These are phyloP conservation scores for Allolobophora icterica DNA, from an alignment of 2,888 invertebrate genomes.

Conservation along the genomic window DNA sequence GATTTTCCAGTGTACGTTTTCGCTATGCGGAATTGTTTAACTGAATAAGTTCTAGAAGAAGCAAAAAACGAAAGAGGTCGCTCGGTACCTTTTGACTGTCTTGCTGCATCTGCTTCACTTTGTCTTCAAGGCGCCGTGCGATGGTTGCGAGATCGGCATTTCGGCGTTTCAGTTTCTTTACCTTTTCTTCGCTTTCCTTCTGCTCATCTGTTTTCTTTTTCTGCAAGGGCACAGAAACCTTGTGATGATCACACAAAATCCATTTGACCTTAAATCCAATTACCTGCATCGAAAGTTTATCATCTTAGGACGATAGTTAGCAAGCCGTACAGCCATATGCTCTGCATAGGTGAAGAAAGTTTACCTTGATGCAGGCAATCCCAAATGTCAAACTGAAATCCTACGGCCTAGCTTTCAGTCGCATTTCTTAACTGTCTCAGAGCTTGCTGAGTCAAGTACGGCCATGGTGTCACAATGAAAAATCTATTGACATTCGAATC, in stretches of 20 bases:
- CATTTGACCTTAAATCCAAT: no score
- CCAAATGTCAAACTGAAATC: not conserved
- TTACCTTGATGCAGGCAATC: not conserved
- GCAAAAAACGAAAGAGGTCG: not conserved
- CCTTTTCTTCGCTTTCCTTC: constrained; percentile 63
- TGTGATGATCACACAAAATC: not conserved
- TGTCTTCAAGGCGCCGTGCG: constrained; percentile 65
- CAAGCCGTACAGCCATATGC: no score
- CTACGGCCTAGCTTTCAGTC: not conserved
- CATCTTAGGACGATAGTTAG: no score
- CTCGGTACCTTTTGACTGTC: not conserved
- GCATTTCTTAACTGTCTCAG: not conserved
- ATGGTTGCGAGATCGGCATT: constrained; percentile 66
- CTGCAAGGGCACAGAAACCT: constrained; percentile 38
- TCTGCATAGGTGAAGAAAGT: not conserved
- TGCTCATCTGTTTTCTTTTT: constrained; percentile 60
- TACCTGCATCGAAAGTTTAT: no score
- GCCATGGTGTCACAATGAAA: not conserved
- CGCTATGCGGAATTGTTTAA: not conserved
- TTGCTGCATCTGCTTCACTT: constrained; percentile 62
- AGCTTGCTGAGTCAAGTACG: not conserved
- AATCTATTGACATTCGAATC: not conserved
- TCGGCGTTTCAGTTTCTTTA: constrained; percentile 64
- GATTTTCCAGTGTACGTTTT: not conserved
- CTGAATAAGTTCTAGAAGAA: not conserved